These are phyloP conservation scores for Myripristis murdjan DNA, from an alignment of 2,797 vertebrate genomes.

Conservation along the genomic window DNA sequence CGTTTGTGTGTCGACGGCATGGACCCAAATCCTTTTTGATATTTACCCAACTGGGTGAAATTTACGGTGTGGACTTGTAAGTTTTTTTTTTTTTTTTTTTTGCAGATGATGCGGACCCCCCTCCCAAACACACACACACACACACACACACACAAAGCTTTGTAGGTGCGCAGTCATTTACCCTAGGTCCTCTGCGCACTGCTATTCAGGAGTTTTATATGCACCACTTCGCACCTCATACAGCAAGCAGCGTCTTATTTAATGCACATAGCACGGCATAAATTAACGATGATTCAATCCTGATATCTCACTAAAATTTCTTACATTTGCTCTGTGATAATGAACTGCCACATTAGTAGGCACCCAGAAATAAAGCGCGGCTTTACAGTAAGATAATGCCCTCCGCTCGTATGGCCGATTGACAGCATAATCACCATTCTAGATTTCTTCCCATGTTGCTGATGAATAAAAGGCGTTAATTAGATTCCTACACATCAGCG, in stretches of 20 bases:
- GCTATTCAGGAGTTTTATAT: constrained; percentile 22
- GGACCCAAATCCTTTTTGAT: constrained; percentile 35
- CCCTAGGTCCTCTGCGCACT: constrained; percentile 3
- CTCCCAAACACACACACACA: too few species aligned
- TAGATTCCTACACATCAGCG: constrained; percentile 24
- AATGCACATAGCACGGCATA: not conserved
- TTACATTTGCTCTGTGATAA: constrained; percentile 36
- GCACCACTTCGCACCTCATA: constrained; percentile 28
- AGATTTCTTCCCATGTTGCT: constrained; percentile 10
- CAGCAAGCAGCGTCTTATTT: constrained; percentile 17
- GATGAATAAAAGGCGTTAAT: constrained; percentile 27
- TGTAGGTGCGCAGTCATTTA: constrained; percentile 30
- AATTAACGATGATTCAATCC: constrained; percentile 4
- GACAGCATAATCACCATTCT: constrained; percentile 29
- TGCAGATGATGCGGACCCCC: constrained; percentile 8
- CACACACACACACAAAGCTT: too few species aligned
- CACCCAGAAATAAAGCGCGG: constrained; percentile 39
- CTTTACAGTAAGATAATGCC: constrained; percentile 37
- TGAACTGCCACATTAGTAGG: constrained; percentile 28
- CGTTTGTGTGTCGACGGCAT: constrained; percentile 44
- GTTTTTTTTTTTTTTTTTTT: not conserved
- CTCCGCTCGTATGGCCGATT: constrained; percentile 19
- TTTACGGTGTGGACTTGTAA: constrained; percentile 15
- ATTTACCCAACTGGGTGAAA: constrained; percentile 9
- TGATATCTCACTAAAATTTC: constrained; percentile 4